Percentiles rank a stretch among this genome's conserved stretches.
Conservation (phyloP, 2,888 invertebrate genomes). For the Didymodactylos carnosus region DNA sequence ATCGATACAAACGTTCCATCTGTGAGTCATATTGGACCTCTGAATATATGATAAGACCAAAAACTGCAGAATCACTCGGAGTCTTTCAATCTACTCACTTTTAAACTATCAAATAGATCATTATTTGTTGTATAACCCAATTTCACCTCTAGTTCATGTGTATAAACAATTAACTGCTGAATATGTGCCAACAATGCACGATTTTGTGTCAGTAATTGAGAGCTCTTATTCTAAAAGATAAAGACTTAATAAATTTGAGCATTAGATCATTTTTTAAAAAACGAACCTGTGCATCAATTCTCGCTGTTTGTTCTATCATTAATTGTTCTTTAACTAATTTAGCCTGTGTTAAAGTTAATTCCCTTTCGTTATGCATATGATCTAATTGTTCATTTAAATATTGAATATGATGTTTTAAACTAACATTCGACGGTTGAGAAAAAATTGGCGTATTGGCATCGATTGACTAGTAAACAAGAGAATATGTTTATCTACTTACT, state of each 20-base stretch:
- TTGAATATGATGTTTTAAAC: conserved; percentile 60
- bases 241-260: too few species aligned
- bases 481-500: too few species aligned
- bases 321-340: conserved; percentile 67
- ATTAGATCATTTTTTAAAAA: neutral
- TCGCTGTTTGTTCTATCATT: conserved; percentile 66
- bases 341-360: conserved; percentile 72
- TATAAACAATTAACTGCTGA: conserved; percentile 62
- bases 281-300: conserved; percentile 71
- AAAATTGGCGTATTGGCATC: too few species aligned
- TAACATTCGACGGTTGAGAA: too few species aligned
- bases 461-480: too few species aligned
- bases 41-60: too few species aligned
- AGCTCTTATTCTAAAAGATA: conserved; percentile 54
- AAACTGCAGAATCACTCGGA: too few species aligned
- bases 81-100: too few species aligned
- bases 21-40: too few species aligned
- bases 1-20: too few species aligned
- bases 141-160: conserved; percentile 56
- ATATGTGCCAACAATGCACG: conserved; percentile 83
- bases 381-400: conserved; percentile 69
- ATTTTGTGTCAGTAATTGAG: conserved; percentile 79
- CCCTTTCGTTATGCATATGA: conserved; percentile 79
- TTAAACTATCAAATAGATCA: too few species aligned
- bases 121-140: neutral